Conservation (phyloP, 2,113 vertebrate species). For the Tachysurus vachellii region DNA sequence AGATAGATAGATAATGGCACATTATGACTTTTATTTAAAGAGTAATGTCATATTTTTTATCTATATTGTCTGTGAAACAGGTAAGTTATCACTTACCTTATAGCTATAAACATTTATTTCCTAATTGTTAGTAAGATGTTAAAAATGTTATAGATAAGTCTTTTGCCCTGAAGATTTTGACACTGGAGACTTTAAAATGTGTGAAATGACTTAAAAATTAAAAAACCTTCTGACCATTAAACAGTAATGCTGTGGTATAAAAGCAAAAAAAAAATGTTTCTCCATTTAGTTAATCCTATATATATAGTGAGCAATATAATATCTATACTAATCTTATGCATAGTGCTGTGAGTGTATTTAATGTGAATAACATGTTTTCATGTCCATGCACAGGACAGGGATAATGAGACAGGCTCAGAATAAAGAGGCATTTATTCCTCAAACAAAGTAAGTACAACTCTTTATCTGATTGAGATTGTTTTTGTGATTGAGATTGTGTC, state of each 20-base stretch:
- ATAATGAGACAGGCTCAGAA: neutral
- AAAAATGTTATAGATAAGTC: neutral
- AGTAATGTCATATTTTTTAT: neutral
- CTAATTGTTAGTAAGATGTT: neutral
- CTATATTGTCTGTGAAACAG: neutral
- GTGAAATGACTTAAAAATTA: neutral
- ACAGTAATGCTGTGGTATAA: neutral
- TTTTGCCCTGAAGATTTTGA: neutral
- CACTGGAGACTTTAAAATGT: neutral
- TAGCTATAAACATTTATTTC: neutral
- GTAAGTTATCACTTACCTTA: neutral
- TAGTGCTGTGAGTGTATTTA: neutral
- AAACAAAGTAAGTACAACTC: conserved; percentile 11
- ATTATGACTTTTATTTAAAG: conserved; percentile 8
- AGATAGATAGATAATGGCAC: neutral
- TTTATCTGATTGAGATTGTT: neutral
- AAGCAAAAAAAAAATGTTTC: neutral
- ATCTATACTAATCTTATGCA: neutral
- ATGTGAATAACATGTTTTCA: neutral
- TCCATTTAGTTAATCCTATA: neutral
- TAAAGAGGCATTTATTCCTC: neutral
- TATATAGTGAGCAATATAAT: too few relatives aligned
- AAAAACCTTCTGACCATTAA: neutral
- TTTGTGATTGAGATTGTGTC: neutral
- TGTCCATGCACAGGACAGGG: neutral